Conservation (phyloP, 1,140 invertebrate species). For the Cyclargus thomasi region DNA sequence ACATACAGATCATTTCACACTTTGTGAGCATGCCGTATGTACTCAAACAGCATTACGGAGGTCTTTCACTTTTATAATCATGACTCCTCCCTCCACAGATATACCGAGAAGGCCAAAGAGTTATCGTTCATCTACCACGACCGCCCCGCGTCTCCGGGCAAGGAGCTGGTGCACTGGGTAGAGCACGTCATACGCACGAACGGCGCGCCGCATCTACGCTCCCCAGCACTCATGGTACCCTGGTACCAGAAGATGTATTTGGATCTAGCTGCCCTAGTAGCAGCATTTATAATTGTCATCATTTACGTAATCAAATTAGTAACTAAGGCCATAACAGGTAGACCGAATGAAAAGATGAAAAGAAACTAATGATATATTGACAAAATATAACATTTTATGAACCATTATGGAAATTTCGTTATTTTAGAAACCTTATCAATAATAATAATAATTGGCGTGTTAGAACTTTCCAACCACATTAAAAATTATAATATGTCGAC, state of each 20-base stretch:
- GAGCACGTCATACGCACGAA: slow-evolving; percentile 22
- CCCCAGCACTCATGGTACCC: background rate
- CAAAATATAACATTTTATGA: too few species aligned
- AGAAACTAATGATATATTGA: too few species aligned
- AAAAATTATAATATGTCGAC: too few species aligned
- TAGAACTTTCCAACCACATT: too few species aligned
- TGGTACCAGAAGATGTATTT: background rate
- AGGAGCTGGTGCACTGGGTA: slow-evolving; percentile 30
- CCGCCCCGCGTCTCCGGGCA: slow-evolving; percentile 22
- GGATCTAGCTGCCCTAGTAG: background rate
- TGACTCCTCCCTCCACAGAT: slow-evolving; percentile 17
- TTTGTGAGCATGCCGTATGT: background rate
- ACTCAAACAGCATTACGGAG: too few species aligned
- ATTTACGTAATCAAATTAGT: background rate
- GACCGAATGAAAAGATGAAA: too few species aligned
- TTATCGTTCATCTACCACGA: slow-evolving; percentile 32
- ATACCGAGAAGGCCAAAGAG: slow-evolving; percentile 20
- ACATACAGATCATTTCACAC: too few species aligned
- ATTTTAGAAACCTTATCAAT: too few species aligned
- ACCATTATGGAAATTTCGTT: too few species aligned
- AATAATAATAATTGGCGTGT: too few species aligned
- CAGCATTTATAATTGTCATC: background rate
- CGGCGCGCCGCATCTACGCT: background rate
- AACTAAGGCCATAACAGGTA: background rate
- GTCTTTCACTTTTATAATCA: background rate